Percentiles rank a stretch among this genome's conserved stretches.
Evolutionary conservation across 2,113 vertebrate species (phyloP).

Genomic region (Pluvianellus socialis): DNA sequence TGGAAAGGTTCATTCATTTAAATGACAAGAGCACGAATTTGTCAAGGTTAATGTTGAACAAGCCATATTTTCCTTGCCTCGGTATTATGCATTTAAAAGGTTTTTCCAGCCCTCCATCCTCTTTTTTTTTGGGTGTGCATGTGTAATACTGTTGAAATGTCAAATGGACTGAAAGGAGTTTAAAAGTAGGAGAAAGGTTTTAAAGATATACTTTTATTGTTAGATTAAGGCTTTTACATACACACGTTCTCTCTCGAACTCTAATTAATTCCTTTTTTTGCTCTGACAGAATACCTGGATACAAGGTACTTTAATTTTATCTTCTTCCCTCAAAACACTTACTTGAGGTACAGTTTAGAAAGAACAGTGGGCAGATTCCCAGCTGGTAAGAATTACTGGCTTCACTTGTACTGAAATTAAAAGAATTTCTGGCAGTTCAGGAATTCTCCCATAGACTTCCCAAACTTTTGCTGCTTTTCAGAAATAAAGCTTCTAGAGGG

Average conservation of each 20-base stretch:
- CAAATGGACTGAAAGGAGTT: background rate
- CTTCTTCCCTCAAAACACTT: background rate
- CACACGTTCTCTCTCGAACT: background rate
- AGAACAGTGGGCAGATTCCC: background rate
- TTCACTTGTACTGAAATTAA: background rate
- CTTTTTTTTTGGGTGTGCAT: background rate
- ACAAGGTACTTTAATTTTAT: background rate
- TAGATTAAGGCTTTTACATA: constrained; percentile 21
- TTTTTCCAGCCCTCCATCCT: background rate
- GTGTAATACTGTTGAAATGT: constrained; percentile 5
- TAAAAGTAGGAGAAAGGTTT: background rate
- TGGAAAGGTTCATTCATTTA: constrained; percentile 45
- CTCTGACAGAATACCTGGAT: background rate
- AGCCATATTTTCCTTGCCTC: constrained; percentile 24
- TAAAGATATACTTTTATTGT: background rate
- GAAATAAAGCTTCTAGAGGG: background rate
- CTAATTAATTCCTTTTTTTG: background rate
- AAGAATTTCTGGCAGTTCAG: background rate
- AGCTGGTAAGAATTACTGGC: background rate
- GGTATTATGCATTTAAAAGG: constrained; percentile 34
- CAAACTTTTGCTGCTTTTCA: background rate
- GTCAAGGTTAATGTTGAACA: constrained; percentile 57
- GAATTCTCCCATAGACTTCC: background rate
- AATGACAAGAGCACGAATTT: constrained; percentile 29
- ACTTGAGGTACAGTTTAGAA: background rate